These are phyloP conservation scores for Opisthograptis luteolata DNA, from an alignment of 2,888 invertebrate species.

Conservation along the genomic window DNA sequence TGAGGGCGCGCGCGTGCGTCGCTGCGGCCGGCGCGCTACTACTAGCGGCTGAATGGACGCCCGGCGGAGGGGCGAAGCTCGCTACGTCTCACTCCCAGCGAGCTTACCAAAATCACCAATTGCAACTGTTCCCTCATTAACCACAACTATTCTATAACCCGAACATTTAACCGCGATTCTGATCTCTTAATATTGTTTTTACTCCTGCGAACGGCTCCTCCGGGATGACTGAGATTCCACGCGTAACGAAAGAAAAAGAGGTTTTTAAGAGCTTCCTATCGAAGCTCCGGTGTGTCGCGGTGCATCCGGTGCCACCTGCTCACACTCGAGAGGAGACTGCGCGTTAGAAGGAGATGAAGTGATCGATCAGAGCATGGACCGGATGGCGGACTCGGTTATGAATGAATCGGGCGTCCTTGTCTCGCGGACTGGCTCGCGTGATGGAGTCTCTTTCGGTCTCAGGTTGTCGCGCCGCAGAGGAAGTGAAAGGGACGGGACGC, in stretches of 20 bases:
- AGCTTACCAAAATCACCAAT: slow-evolving; percentile 81
- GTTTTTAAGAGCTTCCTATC: slow-evolving; percentile 75
- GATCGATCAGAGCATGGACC: slow-evolving; percentile 78
- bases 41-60: slow-evolving; percentile 73
- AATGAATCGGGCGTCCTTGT: slow-evolving; percentile 79
- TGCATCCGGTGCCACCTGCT: slow-evolving; percentile 82
- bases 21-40: slow-evolving; percentile 81
- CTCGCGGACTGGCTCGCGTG: slow-evolving; percentile 52
- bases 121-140: slow-evolving; percentile 71
- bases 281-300: slow-evolving; percentile 66
- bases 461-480: slow-evolving; percentile 81
- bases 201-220: slow-evolving; percentile 20
- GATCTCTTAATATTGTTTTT: slow-evolving; percentile 38
- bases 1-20: slow-evolving; percentile 77
- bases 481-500: slow-evolving; percentile 83
- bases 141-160: slow-evolving; percentile 45
- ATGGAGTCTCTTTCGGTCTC: slow-evolving; percentile 65
- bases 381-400: slow-evolving; percentile 83
- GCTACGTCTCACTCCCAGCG: slow-evolving; percentile 72
- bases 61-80: slow-evolving; percentile 82
- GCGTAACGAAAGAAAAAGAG: slow-evolving; percentile 57
- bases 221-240: slow-evolving; percentile 34
- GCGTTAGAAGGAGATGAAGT: slow-evolving; percentile 82
- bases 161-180: slow-evolving; percentile 32
- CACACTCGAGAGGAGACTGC: slow-evolving; percentile 72